phyloP scores from a whole-genome alignment of 30 jellyfish, hydroid and myxozoan genomes.

The Catostylus mosaicus region DNA sequence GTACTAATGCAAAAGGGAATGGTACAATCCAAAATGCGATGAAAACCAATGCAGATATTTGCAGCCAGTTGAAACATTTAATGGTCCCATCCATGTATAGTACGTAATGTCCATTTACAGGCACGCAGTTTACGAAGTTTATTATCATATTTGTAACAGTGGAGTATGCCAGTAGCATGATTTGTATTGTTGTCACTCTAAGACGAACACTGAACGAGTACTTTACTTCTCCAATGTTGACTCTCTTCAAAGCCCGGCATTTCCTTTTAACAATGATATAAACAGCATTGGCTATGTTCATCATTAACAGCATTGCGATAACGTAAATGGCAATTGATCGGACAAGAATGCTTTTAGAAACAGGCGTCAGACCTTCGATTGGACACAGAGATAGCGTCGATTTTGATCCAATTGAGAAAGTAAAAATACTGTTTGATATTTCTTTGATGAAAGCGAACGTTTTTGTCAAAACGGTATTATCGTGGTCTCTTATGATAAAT shows the following conservation, averaged over 20 bases:
- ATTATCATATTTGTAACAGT: slow-evolving; percentile 78
- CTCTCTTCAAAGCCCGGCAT: not conserved
- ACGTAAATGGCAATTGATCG: slow-evolving; percentile 83
- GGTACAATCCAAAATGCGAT: slow-evolving; percentile 87
- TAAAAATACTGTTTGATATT: slow-evolving; percentile 77
- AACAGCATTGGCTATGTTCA: slow-evolving; percentile 27
- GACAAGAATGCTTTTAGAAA: slow-evolving; percentile 75
- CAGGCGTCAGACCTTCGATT: slow-evolving; percentile 71
- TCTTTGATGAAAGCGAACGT: slow-evolving; percentile 61
- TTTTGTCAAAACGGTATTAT: slow-evolving; percentile 58
- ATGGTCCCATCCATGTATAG: slow-evolving; percentile 92
- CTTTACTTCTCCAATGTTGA: not conserved
- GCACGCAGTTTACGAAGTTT: slow-evolving; percentile 84
- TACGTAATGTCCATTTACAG: slow-evolving; percentile 63
- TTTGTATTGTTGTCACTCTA: slow-evolving; percentile 89
- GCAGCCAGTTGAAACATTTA: slow-evolving; percentile 91
- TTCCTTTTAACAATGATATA: not conserved
- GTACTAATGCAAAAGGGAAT: slow-evolving; percentile 82
- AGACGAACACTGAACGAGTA: slow-evolving; percentile 71
- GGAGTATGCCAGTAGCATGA: slow-evolving; percentile 82
- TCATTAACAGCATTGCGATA: slow-evolving; percentile 47
- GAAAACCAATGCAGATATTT: slow-evolving; percentile 38
- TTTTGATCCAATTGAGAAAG: slow-evolving; percentile 83
- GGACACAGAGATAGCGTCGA: slow-evolving; percentile 79
- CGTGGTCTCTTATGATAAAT: slow-evolving; percentile 83